Evolutionary conservation across 2,113 vertebrate genomes (phyloP).

Genomic region (Eudyptes chrysolophus): DNA sequence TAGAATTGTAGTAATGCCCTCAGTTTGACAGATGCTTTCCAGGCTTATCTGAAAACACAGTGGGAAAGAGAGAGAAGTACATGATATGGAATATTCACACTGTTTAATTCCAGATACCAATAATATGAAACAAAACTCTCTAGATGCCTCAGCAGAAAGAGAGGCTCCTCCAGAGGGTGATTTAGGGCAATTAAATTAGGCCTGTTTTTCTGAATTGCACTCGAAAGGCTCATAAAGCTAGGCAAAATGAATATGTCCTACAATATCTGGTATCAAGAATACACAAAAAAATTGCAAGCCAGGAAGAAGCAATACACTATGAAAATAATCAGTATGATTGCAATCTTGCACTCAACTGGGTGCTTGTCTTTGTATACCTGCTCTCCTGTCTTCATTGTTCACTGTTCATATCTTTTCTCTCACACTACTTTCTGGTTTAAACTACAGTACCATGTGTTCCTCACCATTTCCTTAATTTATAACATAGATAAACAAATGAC

Average conservation of each 20-base stretch:
- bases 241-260: background rate
- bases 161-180: background rate
- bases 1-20: background rate
- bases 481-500: constrained; percentile 7
- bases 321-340: background rate
- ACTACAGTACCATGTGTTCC: background rate
- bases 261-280: background rate
- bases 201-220: background rate
- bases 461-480: background rate
- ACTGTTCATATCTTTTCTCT: background rate
- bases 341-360: background rate
- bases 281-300: background rate
- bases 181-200: constrained; percentile 11
- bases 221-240: background rate
- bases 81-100: background rate
- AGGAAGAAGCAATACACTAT: background rate
- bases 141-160: background rate
- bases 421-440: background rate
- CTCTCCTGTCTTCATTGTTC: background rate
- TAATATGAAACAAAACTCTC: background rate
- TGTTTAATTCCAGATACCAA: background rate
- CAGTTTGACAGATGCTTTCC: background rate
- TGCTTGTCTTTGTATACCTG: background rate
- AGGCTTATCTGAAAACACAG: background rate
- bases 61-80: background rate